Evolutionary conservation across 2,113 vertebrate genomes (phyloP), one percentile per base, ranked within the genome.

Genomic region (Puma concolor): DNA sequence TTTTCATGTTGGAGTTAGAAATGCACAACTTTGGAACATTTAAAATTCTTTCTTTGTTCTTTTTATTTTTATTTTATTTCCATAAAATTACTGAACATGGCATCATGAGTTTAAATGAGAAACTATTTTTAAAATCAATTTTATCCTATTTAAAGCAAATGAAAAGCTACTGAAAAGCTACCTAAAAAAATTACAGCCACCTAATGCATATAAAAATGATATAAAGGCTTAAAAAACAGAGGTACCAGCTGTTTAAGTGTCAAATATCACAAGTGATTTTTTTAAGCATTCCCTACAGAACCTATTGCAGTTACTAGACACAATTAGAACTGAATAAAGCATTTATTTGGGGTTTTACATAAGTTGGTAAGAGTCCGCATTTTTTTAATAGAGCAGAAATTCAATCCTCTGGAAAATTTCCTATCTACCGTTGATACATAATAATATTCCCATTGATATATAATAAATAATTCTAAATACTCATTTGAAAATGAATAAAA

Each of bases 31-130:
- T 52, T 66, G 27, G 10, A 85, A 88, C 36, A 98, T 96, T 98
- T 98, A 97, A 80, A 98, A 97, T 98, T 98, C 98, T 99, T 98
- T 98, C 98, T 98, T 95, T 96, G 36, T 48, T 91, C 82, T 80
- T 44, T 44, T 44, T 44, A 1, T 44, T 44, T 44, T 44, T 44
- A 9, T 44, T 44, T 96, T 88, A 97, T 98, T 96, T 94, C 67
- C 95, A 98, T 97, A 98, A 99, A 98, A 98, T 98, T 77, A 94
- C 98, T 96, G 93, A 99, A 98, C 98, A 98, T 81, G 94, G 97
- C 93, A 98, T 93, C 96, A 91, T 85, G 80, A 85, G 63, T 97
- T 98, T 98, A 97, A 94, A 64, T 31, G 92, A 98, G 97, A 98
- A 98, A 88, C 97, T 92, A 98, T 87, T 97, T 98, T 96, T 93